Evolutionary conservation across 2,113 vertebrate genomes (phyloP).

Genomic region (Catagonus wagneri): DNA sequence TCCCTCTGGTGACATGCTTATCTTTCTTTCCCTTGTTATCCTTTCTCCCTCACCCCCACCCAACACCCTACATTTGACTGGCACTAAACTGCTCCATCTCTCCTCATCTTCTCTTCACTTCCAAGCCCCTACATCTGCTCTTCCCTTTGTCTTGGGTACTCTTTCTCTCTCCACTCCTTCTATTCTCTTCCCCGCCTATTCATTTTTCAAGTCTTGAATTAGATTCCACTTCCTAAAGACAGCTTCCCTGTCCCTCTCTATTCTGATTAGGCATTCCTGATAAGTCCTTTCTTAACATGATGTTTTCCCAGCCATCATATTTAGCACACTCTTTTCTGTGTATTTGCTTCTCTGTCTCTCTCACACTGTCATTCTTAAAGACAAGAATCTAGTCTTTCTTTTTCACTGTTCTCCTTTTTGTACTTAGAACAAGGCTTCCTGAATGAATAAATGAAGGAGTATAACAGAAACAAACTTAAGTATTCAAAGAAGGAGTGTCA

Average conservation of each 20-base stretch:
- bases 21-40: neutral
- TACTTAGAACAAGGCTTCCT: neutral
- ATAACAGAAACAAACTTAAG: neutral
- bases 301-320: neutral
- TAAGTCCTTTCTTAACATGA: neutral
- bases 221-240: neutral
- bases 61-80: neutral
- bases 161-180: neutral
- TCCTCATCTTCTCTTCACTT: neutral
- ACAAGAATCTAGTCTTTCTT: neutral
- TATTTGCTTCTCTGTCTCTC: neutral
- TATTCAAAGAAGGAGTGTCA: neutral
- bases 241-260: neutral
- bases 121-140: neutral
- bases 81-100: neutral
- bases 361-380: neutral
- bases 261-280: neutral
- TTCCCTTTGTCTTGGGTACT: neutral
- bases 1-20: neutral
- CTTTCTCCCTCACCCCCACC: neutral
- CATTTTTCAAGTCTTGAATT: neutral
- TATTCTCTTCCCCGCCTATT: neutral
- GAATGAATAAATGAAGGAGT: neutral
- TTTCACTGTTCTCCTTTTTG: neutral
- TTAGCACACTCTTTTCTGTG: neutral